Evolutionary conservation across 2,797 vertebrate genomes (phyloP), one percentile per base, ranked within the genome.

Genomic region (Pyrrhura leucotis): DNA sequence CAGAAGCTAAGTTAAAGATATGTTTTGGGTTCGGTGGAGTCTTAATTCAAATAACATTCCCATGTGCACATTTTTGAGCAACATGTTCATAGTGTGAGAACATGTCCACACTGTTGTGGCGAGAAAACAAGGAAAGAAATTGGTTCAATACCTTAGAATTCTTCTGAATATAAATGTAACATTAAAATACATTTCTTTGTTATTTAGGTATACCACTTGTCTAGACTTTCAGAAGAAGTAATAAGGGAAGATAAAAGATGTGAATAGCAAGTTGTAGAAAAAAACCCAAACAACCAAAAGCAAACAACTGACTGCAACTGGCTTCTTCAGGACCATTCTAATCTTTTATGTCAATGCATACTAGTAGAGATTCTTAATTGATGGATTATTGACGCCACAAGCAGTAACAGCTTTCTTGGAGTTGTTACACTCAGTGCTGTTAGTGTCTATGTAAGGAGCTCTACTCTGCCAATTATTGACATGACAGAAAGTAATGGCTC

Each of bases 321-420:
- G 37, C 35, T 96, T 29, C 72, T 74, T 35, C 53, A 92, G 54
- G 89, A 10, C 15, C 65, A 48, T 87, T 85, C 76, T 97, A 92
- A 96, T 74, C 56, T 92, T 53, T 92, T 93, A 56, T 72, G 85
- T 85, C 73, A 87, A 85, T 77, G 73, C 40, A 72, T 77, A 47
- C 77, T 88, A 69, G 89, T 75, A 96, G 72, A 92, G 84, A 48
- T 35, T n/a, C 75, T 96, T 95, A 96, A 97, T 40, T 95, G 96
- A 97, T 91, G 88, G 91, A 76, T 96, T 96, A 97, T 97, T 96
- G 95, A 96, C 92, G 95, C 66, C 89, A 62, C 50, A 86, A 40
- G 85, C 7, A 35, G 58, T 76, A 87, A 42, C 1, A 28, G 58
- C 86, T 93, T 67, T 67, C 83, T 78, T 92, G 81, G 83, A 83